Base-by-base conservation (phyloP, 2,888 invertebrate species). In the Pristionchus entomophagus region DNA sequence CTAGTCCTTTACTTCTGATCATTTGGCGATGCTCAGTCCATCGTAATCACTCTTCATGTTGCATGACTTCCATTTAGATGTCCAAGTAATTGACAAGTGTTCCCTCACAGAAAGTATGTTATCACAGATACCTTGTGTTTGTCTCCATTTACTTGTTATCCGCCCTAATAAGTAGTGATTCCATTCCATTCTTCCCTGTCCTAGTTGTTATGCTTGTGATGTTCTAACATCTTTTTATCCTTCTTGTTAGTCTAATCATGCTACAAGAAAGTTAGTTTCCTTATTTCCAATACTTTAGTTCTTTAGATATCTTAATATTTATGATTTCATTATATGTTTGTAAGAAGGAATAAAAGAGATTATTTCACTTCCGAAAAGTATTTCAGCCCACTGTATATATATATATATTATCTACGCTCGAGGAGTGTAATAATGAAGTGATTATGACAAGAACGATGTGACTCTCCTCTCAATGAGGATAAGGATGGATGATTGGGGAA, bases 151-250 rank as follows among this genome's bases (percentile, higher is more conserved):
- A n/a, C 4, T 41, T 45, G 41, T 45, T 45, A 41, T 19, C 45
- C 41, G 22, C 22, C 41, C 19, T 73, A 73, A 73, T 73, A 73
- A 73, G 22, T 73, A 73, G 41, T 8, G 2, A 73, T 73, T 41
- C 45, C 73, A 73, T 69, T 65, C 65, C 69, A 38, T 19, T 35
- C 35, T 65, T 6, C 35, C 41, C 73, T 41, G 8, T 41, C 29
- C 22, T 69, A 69, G 73, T 73, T 41, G 73, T 26, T 73, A 45
- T 35, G 38, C 73, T n/a, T 73, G 73, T 41, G 73, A 41, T 69
- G 69, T 69, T 69, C n/a, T 69, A 19, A 69, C 38, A 38, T 73
- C 38, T 41, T 2, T n/a, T 4, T 6, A 26, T n/a, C 22, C 19
- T 1, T 38, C 35, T 73, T 73, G 73, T 73, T 73, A 12, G 38